phyloP scores from a whole-genome alignment of 2,113 vertebrate species.

The Cephalopterus ornatus region DNA sequence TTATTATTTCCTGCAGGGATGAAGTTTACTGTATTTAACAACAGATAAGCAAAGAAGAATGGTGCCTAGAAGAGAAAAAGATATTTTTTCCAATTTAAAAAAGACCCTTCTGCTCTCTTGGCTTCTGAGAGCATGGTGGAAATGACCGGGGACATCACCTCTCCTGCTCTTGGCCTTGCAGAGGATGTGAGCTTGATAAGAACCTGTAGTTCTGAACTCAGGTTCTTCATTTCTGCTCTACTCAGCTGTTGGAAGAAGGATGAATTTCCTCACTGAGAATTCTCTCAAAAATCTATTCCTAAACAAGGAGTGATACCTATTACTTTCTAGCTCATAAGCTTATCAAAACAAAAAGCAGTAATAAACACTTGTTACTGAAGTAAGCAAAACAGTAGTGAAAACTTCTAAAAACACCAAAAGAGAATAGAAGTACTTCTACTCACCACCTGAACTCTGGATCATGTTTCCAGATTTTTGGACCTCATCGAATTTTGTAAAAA shows the following conservation, averaged over 20 bases:
- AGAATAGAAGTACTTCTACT: conserved; percentile 57
- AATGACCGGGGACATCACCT: background rate
- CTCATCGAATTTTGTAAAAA: conserved; percentile 97
- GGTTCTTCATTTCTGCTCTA: background rate
- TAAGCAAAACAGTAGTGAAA: background rate
- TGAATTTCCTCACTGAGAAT: background rate
- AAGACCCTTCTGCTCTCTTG: background rate
- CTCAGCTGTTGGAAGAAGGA: background rate
- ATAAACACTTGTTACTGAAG: background rate
- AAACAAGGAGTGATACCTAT: background rate
- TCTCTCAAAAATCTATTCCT: background rate
- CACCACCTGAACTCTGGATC: conserved; percentile 88
- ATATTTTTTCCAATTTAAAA: background rate
- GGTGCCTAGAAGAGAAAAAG: background rate
- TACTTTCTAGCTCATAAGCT: background rate
- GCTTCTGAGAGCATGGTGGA: background rate
- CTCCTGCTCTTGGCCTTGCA: background rate
- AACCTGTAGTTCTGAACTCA: background rate
- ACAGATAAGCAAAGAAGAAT: background rate
- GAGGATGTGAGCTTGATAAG: background rate
- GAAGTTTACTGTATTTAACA: background rate
- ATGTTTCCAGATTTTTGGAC: conserved; percentile 98
- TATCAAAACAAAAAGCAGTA: background rate
- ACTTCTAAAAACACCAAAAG: background rate
- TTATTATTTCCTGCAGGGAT: background rate